These are phyloP conservation scores for Lytechinus pictus DNA, from an alignment of 35 echinoderm and acorn worm species.

Conservation along the genomic window DNA sequence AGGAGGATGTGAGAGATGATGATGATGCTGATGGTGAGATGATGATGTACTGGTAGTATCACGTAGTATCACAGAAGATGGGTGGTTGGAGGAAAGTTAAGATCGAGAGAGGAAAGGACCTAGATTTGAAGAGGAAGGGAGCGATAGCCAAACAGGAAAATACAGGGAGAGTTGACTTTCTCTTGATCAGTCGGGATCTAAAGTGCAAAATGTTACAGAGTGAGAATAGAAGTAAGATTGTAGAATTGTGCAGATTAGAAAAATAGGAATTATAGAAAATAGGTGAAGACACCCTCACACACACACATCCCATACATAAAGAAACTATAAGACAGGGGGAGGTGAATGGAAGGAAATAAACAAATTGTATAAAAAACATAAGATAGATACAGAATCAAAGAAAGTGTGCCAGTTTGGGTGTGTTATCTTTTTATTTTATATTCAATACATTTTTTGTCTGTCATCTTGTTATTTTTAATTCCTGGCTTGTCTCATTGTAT, in stretches of 20 bases:
- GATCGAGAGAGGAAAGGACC: not conserved
- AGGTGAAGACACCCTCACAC: too few species aligned
- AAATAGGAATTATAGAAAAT: too few species aligned
- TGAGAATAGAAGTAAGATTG: not conserved
- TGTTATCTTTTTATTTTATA: too few species aligned
- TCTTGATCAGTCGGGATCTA: not conserved
- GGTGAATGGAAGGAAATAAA: not conserved
- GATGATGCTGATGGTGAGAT: conserved; percentile 27
- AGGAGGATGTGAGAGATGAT: not conserved
- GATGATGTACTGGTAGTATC: conserved; percentile 29
- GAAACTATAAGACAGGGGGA: too few species aligned
- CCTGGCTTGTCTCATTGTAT: too few species aligned
- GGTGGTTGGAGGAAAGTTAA: not conserved
- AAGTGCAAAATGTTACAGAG: not conserved
- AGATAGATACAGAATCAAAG: not conserved
- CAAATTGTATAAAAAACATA: not conserved
- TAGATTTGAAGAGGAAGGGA: not conserved
- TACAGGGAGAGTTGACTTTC: not conserved
- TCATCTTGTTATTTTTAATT: too few species aligned
- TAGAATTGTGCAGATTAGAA: not conserved
- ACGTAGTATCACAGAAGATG: not conserved
- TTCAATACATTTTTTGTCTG: too few species aligned
- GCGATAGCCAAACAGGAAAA: not conserved
- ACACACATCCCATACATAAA: too few species aligned
- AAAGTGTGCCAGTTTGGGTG: too few species aligned